These are phyloP conservation scores for Prostheceraeus crozeri DNA, from an alignment of 2,888 invertebrate genomes.

Conservation along the genomic window DNA sequence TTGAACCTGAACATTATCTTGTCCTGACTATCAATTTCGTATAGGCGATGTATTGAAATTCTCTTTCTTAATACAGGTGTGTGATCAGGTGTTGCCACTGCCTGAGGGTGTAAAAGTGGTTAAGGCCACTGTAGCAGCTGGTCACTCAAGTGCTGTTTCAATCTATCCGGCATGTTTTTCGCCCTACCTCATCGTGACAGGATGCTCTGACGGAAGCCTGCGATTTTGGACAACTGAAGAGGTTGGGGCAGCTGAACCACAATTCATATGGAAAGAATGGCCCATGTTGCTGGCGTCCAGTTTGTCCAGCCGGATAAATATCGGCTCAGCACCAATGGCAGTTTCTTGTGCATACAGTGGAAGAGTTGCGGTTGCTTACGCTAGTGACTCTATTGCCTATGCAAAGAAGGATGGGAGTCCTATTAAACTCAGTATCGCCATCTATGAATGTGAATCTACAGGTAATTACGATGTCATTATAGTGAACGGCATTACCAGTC, in stretches of 20 bases:
- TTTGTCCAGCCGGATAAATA: conserved; percentile 64
- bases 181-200: conserved; percentile 87
- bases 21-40: no score
- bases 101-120: conserved; percentile 84
- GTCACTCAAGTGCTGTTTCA: conserved; percentile 89
- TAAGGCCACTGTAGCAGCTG: conserved; percentile 86
- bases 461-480: conserved; percentile 56
- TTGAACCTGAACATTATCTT: no score
- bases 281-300: conserved; percentile 68
- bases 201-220: conserved; percentile 83
- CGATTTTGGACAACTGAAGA: conserved; percentile 57
- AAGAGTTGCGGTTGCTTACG: conserved; percentile 90
- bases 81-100: conserved; percentile 75
- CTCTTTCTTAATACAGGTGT: no score
- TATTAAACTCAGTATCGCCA: conserved; percentile 64
- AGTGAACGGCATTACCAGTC: conserved; percentile 63
- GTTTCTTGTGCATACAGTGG: conserved; percentile 94
- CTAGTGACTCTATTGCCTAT: not conserved
- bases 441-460: conserved; percentile 97
- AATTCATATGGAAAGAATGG: conserved; percentile 77
- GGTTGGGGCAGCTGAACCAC: conserved; percentile 8
- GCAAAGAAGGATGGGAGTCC: not conserved
- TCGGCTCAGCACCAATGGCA: conserved; percentile 57
- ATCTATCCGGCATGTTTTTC: conserved; percentile 98
- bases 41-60: no score